Evolutionary conservation across 2,888 invertebrate species (phyloP), one percentile per base, ranked within the genome.

Genomic region (Ctenicera cuprea): DNA sequence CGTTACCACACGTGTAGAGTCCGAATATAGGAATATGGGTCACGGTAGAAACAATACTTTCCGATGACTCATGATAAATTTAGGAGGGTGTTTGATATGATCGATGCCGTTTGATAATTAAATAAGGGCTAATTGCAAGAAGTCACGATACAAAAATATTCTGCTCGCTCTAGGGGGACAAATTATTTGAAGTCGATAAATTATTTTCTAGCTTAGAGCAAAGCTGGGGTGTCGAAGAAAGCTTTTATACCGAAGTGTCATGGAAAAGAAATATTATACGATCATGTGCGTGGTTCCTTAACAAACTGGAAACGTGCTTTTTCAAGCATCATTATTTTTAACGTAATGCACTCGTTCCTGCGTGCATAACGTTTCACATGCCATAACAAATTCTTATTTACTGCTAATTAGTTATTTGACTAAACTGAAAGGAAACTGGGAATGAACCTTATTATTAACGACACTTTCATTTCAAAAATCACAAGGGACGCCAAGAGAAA

Each of bases 341-440:
- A 48, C 37, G 66, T 67, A 45, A 62, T 62, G 62, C 65, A 66
- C 54, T 43, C 65, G 52, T 38, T 43, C 37, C 37, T 9, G 45
- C 41, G 61, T 59, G 59, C 61, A 45, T 68, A 48, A 62, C 37
- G 41, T 61, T 69, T 62, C 50, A 62, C 69, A 26, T 69, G 50
- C 62, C 69, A 69, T 61, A 62, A 69, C 69, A 43, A 69, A 69
- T 69, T 69, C 50, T 50, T 69, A 61, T 69, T 69, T 50, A 69
- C 69, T 69, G 61, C 59, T 68, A 68, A 68, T 59, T 59, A 57
- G 68, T 68, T 66, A 50, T 64, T 64, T 50, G 45, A 50, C 64
- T 50, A 64, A 16, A 64, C n/a, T 12, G 43, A 20, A 48, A 64
- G 37, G 48, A 37, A 48, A 48, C 18, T 3, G 37, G 30, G 38